Conservation (phyloP, 2,797 vertebrate species). For the Sternotherus odoratus region DNA sequence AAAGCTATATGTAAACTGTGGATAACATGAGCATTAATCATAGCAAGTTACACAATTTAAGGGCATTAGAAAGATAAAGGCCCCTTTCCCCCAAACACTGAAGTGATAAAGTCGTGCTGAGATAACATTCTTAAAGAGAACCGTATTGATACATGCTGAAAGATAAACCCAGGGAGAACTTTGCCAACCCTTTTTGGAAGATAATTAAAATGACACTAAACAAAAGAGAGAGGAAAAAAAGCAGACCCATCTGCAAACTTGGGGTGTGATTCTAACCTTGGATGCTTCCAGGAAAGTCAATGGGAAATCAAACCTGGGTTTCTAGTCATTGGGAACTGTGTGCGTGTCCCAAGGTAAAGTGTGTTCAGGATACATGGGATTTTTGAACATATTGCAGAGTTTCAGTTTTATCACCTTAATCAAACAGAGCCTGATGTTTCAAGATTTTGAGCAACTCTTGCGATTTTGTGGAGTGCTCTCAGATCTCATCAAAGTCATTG, state of each 20-base stretch:
- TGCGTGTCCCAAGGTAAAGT: not conserved
- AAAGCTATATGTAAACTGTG: not conserved
- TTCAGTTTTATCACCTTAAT: not conserved
- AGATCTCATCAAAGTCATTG: not conserved
- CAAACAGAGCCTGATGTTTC: not conserved
- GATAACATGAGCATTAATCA: constrained; percentile 47
- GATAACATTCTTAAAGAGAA: constrained; percentile 1
- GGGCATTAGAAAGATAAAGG: constrained; percentile 43
- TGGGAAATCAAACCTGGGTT: not conserved
- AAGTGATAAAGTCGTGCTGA: constrained; percentile 7
- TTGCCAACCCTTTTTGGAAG: fast-evolving
- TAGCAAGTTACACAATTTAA: constrained; percentile 37
- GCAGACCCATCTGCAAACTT: not conserved
- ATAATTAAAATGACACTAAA: not conserved
- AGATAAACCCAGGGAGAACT: not conserved
- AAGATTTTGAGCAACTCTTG: not conserved
- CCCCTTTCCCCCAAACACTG: not conserved
- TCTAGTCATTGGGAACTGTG: not conserved
- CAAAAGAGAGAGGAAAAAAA: not conserved
- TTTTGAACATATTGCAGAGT: not conserved
- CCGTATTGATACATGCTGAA: not conserved
- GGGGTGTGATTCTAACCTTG: not conserved
- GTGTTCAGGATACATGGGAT: not conserved
- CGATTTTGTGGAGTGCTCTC: not conserved
- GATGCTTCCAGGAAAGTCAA: not conserved